Evolutionary conservation across 1,140 invertebrate genomes (phyloP).

Genomic region (Brachionus paranguensis): DNA sequence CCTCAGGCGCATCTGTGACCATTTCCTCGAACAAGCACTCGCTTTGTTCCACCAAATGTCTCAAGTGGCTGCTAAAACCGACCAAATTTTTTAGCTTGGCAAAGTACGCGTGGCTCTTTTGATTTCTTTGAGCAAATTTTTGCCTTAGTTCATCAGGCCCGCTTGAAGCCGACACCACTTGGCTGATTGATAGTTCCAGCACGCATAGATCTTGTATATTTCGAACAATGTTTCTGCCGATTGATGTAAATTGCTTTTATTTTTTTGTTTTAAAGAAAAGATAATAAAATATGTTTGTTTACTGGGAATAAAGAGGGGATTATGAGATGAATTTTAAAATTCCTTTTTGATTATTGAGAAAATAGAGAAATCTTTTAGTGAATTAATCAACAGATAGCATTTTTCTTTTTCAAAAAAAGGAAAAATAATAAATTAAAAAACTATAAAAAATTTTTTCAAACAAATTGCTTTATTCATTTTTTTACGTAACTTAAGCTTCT

Average conservation of each 20-base stretch:
- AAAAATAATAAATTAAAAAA: background rate
- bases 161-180: background rate
- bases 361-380: background rate
- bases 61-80: background rate
- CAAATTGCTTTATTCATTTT: background rate
- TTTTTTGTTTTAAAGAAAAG: background rate
- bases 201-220: background rate
- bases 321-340: background rate
- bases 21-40: background rate
- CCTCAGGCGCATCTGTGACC: background rate
- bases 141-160: background rate
- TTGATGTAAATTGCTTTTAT: background rate
- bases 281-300: background rate
- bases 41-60: background rate
- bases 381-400: background rate
- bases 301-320: background rate
- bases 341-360: background rate
- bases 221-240: background rate
- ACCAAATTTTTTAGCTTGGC: background rate
- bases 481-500: background rate
- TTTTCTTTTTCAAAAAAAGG: background rate
- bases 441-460: background rate
- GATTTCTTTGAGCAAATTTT: background rate
- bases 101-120: background rate
- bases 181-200: background rate